A percentile compares a stretch with the other conserved stretches of the same genome.
phyloP scores from a whole-genome alignment of 2,888 invertebrate genomes.

The Noctua janthina region DNA sequence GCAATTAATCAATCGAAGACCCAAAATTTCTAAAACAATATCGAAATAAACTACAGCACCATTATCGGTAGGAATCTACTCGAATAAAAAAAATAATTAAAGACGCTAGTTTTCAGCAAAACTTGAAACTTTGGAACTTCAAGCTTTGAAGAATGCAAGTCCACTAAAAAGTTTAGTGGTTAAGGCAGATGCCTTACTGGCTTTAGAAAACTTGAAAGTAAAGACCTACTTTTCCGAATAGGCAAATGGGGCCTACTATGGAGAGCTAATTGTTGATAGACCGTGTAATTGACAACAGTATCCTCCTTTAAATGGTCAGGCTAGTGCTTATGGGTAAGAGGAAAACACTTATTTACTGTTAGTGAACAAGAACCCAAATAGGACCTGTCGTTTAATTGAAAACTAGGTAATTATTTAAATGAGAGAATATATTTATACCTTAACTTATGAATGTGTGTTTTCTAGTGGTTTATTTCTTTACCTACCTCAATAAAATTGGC shows the following conservation, averaged over 20 bases:
- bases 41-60: background rate
- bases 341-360: background rate
- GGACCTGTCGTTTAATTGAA: background rate
- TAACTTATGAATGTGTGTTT: background rate
- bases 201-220: constrained; percentile 6
- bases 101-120: background rate
- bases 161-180: background rate
- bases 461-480: background rate
- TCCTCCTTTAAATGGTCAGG: no score
- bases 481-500: background rate
- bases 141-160: background rate
- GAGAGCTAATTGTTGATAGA: background rate
- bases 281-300: background rate
- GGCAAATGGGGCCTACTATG: background rate
- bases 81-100: no score
- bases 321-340: background rate
- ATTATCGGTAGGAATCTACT: no score
- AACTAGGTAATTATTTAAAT: background rate
- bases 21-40: background rate
- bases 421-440: no score
- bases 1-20: background rate
- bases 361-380: background rate
- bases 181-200: background rate
- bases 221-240: background rate
- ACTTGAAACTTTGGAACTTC: background rate